Evolutionary conservation across 2,113 vertebrate genomes (phyloP).

Genomic region (Psephotus haematonotus): DNA sequence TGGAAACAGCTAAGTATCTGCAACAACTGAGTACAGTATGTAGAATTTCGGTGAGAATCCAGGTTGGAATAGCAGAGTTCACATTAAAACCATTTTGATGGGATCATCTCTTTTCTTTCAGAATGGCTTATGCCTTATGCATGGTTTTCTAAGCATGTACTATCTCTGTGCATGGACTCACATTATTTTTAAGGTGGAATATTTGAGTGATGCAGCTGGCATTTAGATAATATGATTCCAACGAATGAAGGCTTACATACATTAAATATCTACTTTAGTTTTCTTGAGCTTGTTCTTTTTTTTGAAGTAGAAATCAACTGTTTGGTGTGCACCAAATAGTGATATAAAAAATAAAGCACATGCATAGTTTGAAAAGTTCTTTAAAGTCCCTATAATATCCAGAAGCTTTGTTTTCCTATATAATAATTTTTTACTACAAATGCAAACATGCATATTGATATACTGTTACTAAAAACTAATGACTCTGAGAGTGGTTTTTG

Average conservation of each 20-base stretch:
- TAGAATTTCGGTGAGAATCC: not conserved
- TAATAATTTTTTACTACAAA: not conserved
- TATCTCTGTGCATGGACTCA: not conserved
- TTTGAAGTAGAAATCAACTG: not conserved
- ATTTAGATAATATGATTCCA: not conserved
- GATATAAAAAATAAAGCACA: not conserved
- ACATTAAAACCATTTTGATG: not conserved
- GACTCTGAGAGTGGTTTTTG: not conserved
- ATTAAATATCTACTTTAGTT: not conserved
- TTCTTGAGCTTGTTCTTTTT: not conserved
- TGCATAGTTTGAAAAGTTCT: not conserved
- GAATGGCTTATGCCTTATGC: not conserved
- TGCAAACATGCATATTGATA: not conserved
- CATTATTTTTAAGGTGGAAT: not conserved
- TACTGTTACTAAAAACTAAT: not conserved
- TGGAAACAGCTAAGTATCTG: not conserved
- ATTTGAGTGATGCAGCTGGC: not conserved
- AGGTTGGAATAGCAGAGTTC: not conserved
- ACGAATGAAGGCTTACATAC: not conserved
- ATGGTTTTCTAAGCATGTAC: not conserved
- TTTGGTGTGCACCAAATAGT: not conserved
- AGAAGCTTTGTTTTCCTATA: not conserved
- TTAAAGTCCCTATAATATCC: not conserved
- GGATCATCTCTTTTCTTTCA: not conserved
- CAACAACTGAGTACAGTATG: not conserved